phyloP scores from a whole-genome alignment of 64 coral and sea anemone genomes.

The Pocillopora damicornis region DNA sequence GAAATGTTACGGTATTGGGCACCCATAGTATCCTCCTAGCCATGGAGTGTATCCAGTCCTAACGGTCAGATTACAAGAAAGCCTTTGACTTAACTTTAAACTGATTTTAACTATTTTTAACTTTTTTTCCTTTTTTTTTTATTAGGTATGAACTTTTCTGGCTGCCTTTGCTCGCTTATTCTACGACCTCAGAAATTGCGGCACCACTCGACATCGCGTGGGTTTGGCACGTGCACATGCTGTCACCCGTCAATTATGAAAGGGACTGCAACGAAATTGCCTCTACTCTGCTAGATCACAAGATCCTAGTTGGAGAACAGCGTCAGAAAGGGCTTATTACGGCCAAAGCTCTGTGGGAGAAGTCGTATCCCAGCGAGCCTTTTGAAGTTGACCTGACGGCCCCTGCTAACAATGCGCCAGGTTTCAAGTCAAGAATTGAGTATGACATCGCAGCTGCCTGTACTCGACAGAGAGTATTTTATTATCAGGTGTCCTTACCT shows the following conservation, averaged over 20 bases:
- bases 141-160: slow-evolving; percentile 49
- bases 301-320: slow-evolving; percentile 32
- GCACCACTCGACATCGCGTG: slow-evolving; percentile 78
- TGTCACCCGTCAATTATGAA: slow-evolving; percentile 53
- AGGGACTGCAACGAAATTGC: slow-evolving; percentile 46
- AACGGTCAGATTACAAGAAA: neutral
- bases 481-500: slow-evolving; percentile 72
- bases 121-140: neutral
- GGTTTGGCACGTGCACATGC: slow-evolving; percentile 86
- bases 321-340: neutral
- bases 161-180: slow-evolving; percentile 38
- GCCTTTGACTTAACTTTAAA: neutral
- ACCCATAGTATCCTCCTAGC: too few species aligned
- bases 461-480: slow-evolving; percentile 48
- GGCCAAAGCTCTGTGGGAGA: slow-evolving; percentile 31
- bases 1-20: too few species aligned
- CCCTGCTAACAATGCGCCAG: neutral
- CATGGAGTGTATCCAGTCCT: neutral
- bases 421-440: slow-evolving; percentile 45
- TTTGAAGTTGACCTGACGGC: slow-evolving; percentile 65
- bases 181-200: neutral
- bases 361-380: slow-evolving; percentile 38
- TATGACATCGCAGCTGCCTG: slow-evolving; percentile 57
- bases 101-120: neutral
- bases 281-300: slow-evolving; percentile 45